Evolutionary conservation across 2,888 invertebrate species (phyloP).

Genomic region (Petrolisthes cinctipes): DNA sequence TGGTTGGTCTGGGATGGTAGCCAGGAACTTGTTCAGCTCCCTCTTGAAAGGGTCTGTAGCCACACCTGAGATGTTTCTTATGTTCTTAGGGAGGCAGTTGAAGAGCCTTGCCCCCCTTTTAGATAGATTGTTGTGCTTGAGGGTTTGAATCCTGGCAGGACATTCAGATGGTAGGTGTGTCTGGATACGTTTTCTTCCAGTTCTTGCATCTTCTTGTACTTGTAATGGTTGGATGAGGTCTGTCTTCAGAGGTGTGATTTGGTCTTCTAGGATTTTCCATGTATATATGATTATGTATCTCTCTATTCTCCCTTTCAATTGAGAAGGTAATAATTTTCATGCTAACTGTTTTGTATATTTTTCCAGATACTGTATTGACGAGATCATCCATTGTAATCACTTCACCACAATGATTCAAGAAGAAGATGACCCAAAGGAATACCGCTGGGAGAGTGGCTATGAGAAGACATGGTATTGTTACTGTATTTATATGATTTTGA

Average conservation of each 20-base stretch:
- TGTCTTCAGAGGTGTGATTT: too few species aligned
- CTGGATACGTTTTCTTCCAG: too few species aligned
- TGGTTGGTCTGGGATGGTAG: neutral
- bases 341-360: neutral
- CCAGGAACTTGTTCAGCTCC: too few species aligned
- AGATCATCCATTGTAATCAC: neutral
- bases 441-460: constrained; percentile 95
- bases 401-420: constrained; percentile 36
- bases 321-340: neutral
- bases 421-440: constrained; percentile 88
- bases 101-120: too few species aligned
- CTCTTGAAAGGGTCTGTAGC: too few species aligned
- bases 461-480: constrained; percentile 74
- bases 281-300: neutral
- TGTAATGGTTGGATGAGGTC: too few species aligned
- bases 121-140: too few species aligned
- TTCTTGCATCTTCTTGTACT: too few species aligned
- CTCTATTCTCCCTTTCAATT: neutral
- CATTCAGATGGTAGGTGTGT: neutral
- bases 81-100: too few species aligned
- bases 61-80: too few species aligned
- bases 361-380: neutral
- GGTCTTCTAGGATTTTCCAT: neutral
- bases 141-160: neutral
- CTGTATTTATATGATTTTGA: neutral